Conservation (phyloP, 2,113 vertebrate genomes). For the Zootoca vivipara region DNA sequence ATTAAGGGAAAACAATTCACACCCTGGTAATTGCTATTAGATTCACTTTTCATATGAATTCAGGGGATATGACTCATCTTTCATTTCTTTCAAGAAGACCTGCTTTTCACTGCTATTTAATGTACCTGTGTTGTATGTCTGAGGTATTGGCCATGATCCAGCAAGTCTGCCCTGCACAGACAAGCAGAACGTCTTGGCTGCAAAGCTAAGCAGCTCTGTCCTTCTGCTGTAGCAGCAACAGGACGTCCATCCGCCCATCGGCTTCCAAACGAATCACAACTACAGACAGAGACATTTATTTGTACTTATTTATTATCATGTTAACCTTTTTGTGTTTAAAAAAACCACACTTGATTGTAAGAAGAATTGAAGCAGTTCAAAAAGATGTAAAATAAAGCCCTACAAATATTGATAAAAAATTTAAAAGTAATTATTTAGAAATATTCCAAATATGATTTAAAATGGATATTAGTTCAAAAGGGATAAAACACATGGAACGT, state of each 20-base stretch:
- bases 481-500: too few species aligned
- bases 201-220: not conserved
- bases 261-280: not conserved
- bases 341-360: too few species aligned
- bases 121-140: not conserved
- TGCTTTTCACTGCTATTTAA: conserved; percentile 68
- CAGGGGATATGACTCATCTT: conserved; percentile 73
- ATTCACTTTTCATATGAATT: conserved; percentile 73
- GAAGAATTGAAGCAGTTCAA: too few species aligned
- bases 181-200: not conserved
- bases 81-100: conserved; percentile 62
- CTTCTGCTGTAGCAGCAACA: not conserved
- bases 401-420: too few species aligned
- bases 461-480: too few species aligned
- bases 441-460: too few species aligned
- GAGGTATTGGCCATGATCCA: conserved; percentile 35
- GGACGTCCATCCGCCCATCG: not conserved
- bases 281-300: too few species aligned
- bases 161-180: not conserved
- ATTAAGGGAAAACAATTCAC: conserved; percentile 80
- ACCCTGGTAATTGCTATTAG: conserved; percentile 79
- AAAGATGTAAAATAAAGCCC: too few species aligned
- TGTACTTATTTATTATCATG: too few species aligned
- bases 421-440: too few species aligned
- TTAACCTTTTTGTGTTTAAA: too few species aligned